Base-by-base conservation (phyloP, 2,113 vertebrate genomes). In the Lophochroa leadbeateri region DNA sequence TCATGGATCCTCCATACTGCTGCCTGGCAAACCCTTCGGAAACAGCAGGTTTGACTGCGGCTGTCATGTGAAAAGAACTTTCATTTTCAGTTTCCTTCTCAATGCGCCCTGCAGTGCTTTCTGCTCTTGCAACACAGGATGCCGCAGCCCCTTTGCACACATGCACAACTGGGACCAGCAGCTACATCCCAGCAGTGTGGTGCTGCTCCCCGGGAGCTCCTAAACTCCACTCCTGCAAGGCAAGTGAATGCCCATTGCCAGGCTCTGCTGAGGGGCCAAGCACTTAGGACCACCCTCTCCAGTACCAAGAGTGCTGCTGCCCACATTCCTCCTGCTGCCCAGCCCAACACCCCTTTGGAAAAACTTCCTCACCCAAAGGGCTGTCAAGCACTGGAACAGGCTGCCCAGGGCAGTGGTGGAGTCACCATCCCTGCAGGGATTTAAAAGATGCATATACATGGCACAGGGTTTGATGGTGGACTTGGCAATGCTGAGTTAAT, bases 51-150 rank as follows among this genome's bases (percentile, higher is more conserved):
- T 69, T 0, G 18, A 37, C 80, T 11, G 15, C 0, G 20, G 24
- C 88, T 4, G 0, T 57, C 50, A 5, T 9, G 29, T 33, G 9
- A 37, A 23, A 37, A 65, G 43, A 78, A 43, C 60, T 93, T 96
- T 92, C 88, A 41, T 78, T 96, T 97, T 97, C 71, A 1, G 39
- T 97, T 94, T 90, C 58, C 24, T 46, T 68, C 70, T 49, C 9
- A 10, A 47, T 2, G 68, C 47, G 13, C 50, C 60, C 67, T 53
- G 31, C 47, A 39, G 77, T 1, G 9, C 79, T 61, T 41, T 23
- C 18, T 41, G 33, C 71, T 33, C 67, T 17, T 3, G 70, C 35
- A 44, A 8, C 19, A 10, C 6, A 0, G 23, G 31, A 9, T 5
- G 1, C 39, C 0, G 6, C 72, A 47, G 67, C 37, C 65, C 65